These are phyloP conservation scores for Lypha dubia DNA, from an alignment of 2,888 invertebrate genomes.

Conservation along the genomic window DNA sequence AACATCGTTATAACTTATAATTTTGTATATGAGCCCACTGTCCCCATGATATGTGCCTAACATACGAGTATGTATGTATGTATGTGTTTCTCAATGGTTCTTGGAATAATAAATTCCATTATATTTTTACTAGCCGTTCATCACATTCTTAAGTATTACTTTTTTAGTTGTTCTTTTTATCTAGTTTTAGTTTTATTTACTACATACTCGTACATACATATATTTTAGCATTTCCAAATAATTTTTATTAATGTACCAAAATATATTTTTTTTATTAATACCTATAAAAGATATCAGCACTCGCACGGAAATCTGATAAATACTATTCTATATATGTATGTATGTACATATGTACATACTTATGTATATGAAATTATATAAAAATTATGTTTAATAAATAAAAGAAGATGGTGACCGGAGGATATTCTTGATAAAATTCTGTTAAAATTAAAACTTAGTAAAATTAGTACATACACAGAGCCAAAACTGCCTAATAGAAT, in stretches of 20 bases:
- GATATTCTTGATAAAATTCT: no score
- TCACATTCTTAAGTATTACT: constrained; percentile 13
- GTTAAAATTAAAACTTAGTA: no score
- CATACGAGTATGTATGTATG: no score
- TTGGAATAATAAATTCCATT: constrained; percentile 39
- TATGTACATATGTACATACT: no score
- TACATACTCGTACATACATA: constrained; percentile 56
- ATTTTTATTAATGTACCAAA: constrained; percentile 29
- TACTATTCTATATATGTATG: no score
- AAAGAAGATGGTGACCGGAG: no score
- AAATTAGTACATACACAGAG: no score
- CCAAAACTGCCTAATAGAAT: no score
- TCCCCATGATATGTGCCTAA: neutral
- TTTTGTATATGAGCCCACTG: neutral
- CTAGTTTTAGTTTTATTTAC: constrained; percentile 12
- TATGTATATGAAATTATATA: no score
- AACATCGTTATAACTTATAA: constrained; percentile 18
- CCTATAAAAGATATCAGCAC: neutral
- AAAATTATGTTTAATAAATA: no score
- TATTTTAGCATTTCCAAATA: neutral
- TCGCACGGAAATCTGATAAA: neutral
- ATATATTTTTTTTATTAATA: constrained; percentile 22
- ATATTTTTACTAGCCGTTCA: constrained; percentile 9
- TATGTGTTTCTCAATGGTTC: neutral
- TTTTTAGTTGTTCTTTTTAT: constrained; percentile 21